Base-by-base conservation (phyloP, 2,888 invertebrate genomes). In the Cheilosia pagana region DNA sequence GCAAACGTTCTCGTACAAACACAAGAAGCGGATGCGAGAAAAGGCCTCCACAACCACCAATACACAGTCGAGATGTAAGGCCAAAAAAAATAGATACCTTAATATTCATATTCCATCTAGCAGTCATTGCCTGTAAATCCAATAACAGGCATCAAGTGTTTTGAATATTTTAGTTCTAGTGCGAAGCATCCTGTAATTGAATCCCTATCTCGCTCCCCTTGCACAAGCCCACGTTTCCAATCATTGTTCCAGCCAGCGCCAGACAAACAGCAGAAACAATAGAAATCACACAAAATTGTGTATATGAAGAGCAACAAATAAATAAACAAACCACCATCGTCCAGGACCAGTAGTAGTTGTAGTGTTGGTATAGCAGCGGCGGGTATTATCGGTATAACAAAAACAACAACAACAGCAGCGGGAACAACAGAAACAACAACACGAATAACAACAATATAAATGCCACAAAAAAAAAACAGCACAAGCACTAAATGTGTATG, bases 131-230 rank as follows among this genome's bases (percentile, higher is more conserved):
- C 35, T 35, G 70, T 35, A 81, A 81, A 79, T 85, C 85, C 85
- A 85, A 85, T 85, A 85, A 85, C 85, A 81, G 79, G 71, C 75
- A 85, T 85, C 79, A 85, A 85, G 85, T 85, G 85, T 85, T 85
- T 81, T 85, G 81, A 85, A 85, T 85, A 85, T 85, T 85, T 85
- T 81, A 85, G 85, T 81, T 81, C 55, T 55, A 79, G 85, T 71
- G 67, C 71, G 79, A 79, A 71, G 65, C 85, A 81, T 70, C 85
- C 81, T 85, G 79, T 85, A 81, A 81, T 85, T 85, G 85, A 85
- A 85, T 85, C 83, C 75, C 79, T 68, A 55, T 62, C 28, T 48
- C 63, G 28, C 28, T 25, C 7, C 12, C 21, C 19, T 25, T 19
- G 41, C 60, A 53, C 1, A 25, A 14, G n/a, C n/a, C n/a, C 35